Percentiles rank a stretch among this genome's conserved stretches.
These are phyloP conservation scores for Gasterosteus nipponicus DNA, from an alignment of 2,113 vertebrate species.

Conservation along the genomic window DNA sequence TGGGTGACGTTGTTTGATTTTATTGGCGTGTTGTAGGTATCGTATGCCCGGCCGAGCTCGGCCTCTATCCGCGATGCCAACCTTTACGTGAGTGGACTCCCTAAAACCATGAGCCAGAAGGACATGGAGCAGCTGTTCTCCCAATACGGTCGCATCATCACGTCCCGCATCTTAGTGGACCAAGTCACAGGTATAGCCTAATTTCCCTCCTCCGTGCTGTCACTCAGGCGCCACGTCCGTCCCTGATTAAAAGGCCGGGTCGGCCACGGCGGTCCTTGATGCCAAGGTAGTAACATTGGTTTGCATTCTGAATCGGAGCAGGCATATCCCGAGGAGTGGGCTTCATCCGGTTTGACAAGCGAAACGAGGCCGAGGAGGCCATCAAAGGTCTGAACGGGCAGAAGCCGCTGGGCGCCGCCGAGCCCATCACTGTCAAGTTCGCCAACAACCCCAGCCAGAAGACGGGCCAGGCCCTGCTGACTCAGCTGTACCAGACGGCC, in stretches of 20 bases:
- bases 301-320: conserved; percentile 73
- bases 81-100: conserved; percentile 94
- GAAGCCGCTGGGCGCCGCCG: conserved; percentile 90
- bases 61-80: conserved; percentile 96
- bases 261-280: neutral
- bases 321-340: conserved; percentile 95
- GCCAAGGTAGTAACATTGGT: conserved; percentile 65
- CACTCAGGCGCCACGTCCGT: neutral
- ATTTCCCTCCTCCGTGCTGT: conserved; percentile 30
- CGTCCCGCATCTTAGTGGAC: conserved; percentile 94
- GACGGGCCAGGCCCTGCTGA: conserved; percentile 92
- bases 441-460: conserved; percentile 98
- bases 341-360: conserved; percentile 97
- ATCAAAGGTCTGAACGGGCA: conserved; percentile 96
- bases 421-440: conserved; percentile 97
- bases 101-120: conserved; percentile 96
- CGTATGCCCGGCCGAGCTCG: conserved; percentile 92
- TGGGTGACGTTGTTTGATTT: neutral
- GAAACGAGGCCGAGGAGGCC: conserved; percentile 95
- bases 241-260: neutral
- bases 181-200: conserved; percentile 92
- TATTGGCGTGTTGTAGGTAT: conserved; percentile 82
- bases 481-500: conserved; percentile 93
- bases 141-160: conserved; percentile 96
- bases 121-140: conserved; percentile 98